These are phyloP conservation scores for Chouioia cunea DNA, from an alignment of 2,888 invertebrate genomes.

Conservation along the genomic window DNA sequence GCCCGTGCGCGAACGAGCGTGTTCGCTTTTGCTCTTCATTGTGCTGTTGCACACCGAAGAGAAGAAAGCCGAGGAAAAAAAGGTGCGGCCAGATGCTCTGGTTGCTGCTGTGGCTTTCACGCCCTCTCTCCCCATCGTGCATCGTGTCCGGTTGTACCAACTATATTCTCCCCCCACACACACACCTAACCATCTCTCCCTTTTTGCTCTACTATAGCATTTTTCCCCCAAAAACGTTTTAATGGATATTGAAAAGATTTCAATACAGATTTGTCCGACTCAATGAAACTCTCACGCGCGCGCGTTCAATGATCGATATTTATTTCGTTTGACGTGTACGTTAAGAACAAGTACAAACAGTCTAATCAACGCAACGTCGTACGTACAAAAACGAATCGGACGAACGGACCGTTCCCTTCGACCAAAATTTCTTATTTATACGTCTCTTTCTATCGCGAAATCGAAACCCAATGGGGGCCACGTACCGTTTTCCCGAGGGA, in stretches of 20 bases:
- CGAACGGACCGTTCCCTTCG: not conserved
- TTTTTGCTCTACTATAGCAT: no score
- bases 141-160: no score
- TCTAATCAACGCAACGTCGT: constrained; percentile 22
- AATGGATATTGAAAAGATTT: no score
- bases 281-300: not conserved
- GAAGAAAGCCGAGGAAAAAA: constrained; percentile 27
- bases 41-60: constrained; percentile 2
- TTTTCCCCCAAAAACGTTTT: no score
- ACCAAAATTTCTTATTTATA: constrained; percentile 25
- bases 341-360: constrained; percentile 39
- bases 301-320: constrained; percentile 42
- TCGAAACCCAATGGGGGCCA: constrained; percentile 34
- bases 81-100: constrained; percentile 17
- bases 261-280: not conserved
- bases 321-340: constrained; percentile 21
- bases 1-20: not conserved
- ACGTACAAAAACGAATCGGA: not conserved
- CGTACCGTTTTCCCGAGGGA: constrained; percentile 17
- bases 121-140: not conserved
- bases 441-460: constrained; percentile 23
- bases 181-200: no score
- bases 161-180: no score
- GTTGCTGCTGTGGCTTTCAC: constrained; percentile 5
- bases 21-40: not conserved